A percentile compares a stretch with the other conserved stretches of the same genome.
Conservation (phyloP, 2,888 invertebrate genomes). For the Orchesella flavescens region DNA sequence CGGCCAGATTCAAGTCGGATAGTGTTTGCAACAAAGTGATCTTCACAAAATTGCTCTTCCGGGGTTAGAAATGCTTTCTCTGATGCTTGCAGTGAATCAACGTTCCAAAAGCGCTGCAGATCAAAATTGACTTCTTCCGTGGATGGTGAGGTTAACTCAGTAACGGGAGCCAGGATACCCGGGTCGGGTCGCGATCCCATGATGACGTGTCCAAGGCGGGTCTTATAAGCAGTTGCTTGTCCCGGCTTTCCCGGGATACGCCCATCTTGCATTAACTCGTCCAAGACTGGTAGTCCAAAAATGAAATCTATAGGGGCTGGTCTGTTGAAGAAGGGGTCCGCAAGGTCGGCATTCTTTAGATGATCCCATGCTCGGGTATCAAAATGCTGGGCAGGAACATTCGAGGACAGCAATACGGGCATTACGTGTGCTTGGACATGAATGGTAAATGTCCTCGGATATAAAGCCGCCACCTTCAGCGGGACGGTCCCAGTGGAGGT, state of each 20-base stretch:
- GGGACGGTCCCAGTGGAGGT: not conserved
- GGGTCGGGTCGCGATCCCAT: conserved; percentile 25
- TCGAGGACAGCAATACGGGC: not conserved
- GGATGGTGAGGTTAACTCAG: too few species aligned
- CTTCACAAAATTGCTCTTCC: too few species aligned
- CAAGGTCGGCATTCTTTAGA: not conserved
- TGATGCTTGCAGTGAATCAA: conserved; percentile 31
- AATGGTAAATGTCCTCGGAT: too few species aligned
- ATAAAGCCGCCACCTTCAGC: too few species aligned
- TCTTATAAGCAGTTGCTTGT: conserved; percentile 27
- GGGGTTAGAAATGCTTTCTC: not conserved
- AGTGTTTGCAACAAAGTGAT: conserved; percentile 38
- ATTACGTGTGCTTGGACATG: not conserved
- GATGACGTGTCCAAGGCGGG: conserved; percentile 31
- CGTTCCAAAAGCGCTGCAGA: conserved; percentile 53
- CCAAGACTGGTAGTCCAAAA: not conserved
- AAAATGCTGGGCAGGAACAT: not conserved
- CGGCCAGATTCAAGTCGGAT: conserved; percentile 28
- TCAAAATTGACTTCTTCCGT: not conserved
- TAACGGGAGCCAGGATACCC: too few species aligned
- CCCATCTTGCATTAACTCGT: not conserved
- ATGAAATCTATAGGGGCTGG: conserved; percentile 5
- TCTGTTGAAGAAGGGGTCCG: conserved; percentile 12
- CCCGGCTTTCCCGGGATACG: not conserved
- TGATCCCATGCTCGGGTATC: conserved; percentile 1